Base-by-base conservation (phyloP, 1,140 invertebrate species). In the Nephila pilipes region DNA sequence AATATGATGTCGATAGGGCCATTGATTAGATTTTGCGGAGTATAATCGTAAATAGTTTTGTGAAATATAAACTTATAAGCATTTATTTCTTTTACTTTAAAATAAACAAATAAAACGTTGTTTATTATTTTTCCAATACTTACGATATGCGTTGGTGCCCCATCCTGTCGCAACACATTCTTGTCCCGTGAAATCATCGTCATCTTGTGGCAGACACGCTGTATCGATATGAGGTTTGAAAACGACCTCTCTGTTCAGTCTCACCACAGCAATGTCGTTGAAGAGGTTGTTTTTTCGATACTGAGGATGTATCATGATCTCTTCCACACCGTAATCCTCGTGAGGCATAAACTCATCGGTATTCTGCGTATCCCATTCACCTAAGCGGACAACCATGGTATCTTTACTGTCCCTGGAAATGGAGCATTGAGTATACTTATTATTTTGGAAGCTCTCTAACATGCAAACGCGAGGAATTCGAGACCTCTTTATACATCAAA, bases 331-430 rank as follows among this genome's bases (percentile, higher is more conserved):
- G 3, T 97, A 95, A 94, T 98, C 97, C 95, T 97, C 97, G 95
- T 98, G 97, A 0, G 96, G 96, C 80, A 95, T 96, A 1, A 97
- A 95, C 95, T 98, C 98, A n/a, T 96, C 96, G 91, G 96, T 97
- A 0, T 97, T 97, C 95, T 98, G 97, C 0, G 97, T 98, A 94
- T 98, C 97, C 97, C 97, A 97, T 95, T 97, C 97, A 0, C 97
- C 97, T 5, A 97, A 96, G 60, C 93, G 60, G 16, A 93, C 69
- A 0, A 80, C 85, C 36, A 94, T 83, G 29, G 25, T 85, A 63
- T n/a, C 20, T 80, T 92, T 55, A 6, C 80, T 58, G 32, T 83
- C 80, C 14, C 85, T 92, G 16, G 22, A 29, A 88, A 63, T 8
- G 32, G n/a, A 80, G 29, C 12, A 10, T 65, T 29, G 58, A 20